Percentiles rank a stretch among this genome's conserved stretches.
These are phyloP conservation scores for Mormyrops boulengeri DNA, from an alignment of 2,797 vertebrate genomes.

Conservation along the genomic window DNA sequence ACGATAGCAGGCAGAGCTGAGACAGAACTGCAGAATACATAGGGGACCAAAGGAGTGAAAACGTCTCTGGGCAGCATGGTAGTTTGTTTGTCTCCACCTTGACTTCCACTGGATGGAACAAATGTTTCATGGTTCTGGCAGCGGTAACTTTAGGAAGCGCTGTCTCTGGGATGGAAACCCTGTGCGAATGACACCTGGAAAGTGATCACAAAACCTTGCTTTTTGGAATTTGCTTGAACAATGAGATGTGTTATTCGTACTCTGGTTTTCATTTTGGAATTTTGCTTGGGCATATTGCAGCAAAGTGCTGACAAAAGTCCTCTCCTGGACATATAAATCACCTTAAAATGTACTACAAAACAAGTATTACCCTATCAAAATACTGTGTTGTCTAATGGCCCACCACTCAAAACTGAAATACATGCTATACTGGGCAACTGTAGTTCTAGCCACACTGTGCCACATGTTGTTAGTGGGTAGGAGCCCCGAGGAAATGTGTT, in stretches of 20 bases:
- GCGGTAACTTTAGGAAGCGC: not conserved
- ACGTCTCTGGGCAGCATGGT: not conserved
- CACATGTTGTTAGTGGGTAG: not conserved
- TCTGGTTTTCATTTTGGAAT: not conserved
- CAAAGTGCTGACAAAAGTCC: not conserved
- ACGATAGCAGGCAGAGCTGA: not conserved
- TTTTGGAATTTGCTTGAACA: not conserved
- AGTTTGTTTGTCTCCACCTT: not conserved
- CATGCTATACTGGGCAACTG: not conserved
- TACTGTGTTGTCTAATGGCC: not conserved
- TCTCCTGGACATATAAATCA: not conserved
- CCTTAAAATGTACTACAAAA: not conserved
- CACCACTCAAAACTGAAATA: not conserved
- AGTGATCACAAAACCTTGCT: not conserved
- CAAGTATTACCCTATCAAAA: not conserved
- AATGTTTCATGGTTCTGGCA: not conserved
- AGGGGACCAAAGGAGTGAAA: not conserved
- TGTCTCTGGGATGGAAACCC: not conserved
- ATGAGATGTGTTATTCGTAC: not conserved
- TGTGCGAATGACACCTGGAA: not conserved
- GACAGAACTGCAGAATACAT: not conserved
- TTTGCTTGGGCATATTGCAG: not conserved
- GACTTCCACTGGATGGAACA: not conserved
- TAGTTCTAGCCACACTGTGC: not conserved
- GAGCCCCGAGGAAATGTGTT: not conserved